phyloP scores from a whole-genome alignment of 2,113 vertebrate species.

The Neopipo cinnamomea region DNA sequence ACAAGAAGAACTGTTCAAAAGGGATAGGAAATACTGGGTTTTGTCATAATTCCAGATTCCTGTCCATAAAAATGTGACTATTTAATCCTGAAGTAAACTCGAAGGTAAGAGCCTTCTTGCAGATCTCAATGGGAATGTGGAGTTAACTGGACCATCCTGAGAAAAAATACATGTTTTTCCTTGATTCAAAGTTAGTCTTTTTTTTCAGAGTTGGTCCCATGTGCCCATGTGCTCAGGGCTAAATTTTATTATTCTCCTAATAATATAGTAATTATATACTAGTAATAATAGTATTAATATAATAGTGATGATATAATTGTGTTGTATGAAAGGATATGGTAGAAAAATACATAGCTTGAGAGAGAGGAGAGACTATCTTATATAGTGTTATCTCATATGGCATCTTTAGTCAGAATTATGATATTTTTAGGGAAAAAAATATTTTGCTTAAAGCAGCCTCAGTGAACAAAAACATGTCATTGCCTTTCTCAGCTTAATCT shows the following conservation, averaged over 20 bases:
- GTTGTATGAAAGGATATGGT: background rate
- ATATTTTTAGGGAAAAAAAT: background rate
- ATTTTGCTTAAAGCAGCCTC: background rate
- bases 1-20: background rate
- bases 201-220: background rate
- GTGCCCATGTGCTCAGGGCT: background rate
- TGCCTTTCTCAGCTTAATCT: background rate
- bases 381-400: background rate
- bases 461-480: background rate
- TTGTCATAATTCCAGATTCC: background rate
- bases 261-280: no score
- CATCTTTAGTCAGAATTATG: background rate
- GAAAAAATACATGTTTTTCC: background rate
- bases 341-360: background rate
- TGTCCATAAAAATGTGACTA: background rate
- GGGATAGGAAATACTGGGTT: background rate
- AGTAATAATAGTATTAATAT: no score
- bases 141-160: background rate
- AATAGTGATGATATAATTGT: background rate
- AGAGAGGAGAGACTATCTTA: background rate
- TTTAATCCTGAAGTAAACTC: background rate
- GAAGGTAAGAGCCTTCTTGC: background rate
- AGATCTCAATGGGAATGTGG: background rate
- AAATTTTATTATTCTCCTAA: background rate
- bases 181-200: background rate